A percentile compares a stretch with the other conserved stretches of the same genome.
Evolutionary conservation across 2,888 invertebrate species (phyloP).

Genomic region (Crioceris asparagi): DNA sequence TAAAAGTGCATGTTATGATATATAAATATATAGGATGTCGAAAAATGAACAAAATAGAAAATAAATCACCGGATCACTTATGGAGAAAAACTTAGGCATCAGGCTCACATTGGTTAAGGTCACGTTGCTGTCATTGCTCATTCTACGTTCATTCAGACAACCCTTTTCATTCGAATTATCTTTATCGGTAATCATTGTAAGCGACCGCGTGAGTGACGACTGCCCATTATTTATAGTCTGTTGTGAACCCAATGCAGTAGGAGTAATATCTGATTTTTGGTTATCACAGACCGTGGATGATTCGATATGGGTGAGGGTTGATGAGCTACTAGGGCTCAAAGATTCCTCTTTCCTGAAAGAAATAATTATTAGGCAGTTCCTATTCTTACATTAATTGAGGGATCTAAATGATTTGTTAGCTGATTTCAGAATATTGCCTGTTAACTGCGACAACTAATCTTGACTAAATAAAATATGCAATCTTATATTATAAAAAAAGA

Average conservation of each 20-base stretch:
- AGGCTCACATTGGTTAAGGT: slow-evolving; percentile 54
- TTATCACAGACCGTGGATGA: slow-evolving; percentile 14
- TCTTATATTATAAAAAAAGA: too few species aligned
- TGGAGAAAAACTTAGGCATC: slow-evolving; percentile 30
- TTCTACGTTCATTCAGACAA: slow-evolving; percentile 26
- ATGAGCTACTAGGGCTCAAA: slow-evolving; percentile 32
- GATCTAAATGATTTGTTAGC: too few species aligned
- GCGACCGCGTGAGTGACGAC: slow-evolving; percentile 13
- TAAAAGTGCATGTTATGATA: too few species aligned
- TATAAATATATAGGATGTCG: neutral
- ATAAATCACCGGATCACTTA: slow-evolving; percentile 37
- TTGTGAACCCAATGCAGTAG: too few species aligned
- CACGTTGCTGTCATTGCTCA: slow-evolving; percentile 45
- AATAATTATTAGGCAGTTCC: too few species aligned
- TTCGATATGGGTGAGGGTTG: slow-evolving; percentile 33
- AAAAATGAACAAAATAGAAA: slow-evolving; percentile 13
- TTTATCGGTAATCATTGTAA: slow-evolving; percentile 28
- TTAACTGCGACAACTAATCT: too few species aligned
- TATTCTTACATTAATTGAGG: too few species aligned
- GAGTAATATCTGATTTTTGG: slow-evolving; percentile 10
- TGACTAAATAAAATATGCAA: too few species aligned
- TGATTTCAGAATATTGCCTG: too few species aligned
- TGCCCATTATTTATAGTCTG: slow-evolving; percentile 9
- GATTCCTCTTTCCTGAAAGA: slow-evolving; percentile 30
- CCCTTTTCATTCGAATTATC: slow-evolving; percentile 31